A percentile compares a stretch with the other conserved stretches of the same genome.
phyloP scores from a whole-genome alignment of 2,888 invertebrate genomes.

The Eupeodes latifasciatus region DNA sequence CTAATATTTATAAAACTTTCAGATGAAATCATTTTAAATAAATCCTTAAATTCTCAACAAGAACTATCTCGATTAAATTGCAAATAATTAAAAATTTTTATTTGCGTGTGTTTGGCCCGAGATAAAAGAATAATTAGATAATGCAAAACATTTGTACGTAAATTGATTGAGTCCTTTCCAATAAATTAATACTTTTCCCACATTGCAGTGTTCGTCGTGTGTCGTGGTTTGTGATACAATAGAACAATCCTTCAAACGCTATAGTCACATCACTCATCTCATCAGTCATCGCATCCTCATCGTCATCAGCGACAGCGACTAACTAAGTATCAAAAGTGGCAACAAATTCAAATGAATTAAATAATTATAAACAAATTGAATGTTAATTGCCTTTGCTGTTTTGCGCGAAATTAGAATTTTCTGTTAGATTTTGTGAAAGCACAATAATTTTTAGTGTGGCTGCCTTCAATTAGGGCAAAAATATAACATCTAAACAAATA shows the following conservation, averaged over 20 bases:
- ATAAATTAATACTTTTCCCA: not conserved
- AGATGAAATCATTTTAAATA: too few species aligned
- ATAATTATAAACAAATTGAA: conserved; percentile 19
- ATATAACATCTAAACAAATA: not conserved
- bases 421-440: not conserved
- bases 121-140: too few species aligned
- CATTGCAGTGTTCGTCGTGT: not conserved
- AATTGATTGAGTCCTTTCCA: not conserved
- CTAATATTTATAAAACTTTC: too few species aligned
- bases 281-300: too few species aligned
- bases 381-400: conserved; percentile 17
- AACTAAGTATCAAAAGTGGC: not conserved
- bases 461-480: conserved; percentile 15
- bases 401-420: conserved; percentile 12
- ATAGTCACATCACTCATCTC: too few species aligned
- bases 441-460: conserved; percentile 9
- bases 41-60: too few species aligned
- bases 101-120: too few species aligned
- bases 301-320: too few species aligned
- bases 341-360: conserved; percentile 27
- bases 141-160: not conserved
- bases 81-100: too few species aligned
- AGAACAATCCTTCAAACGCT: too few species aligned
- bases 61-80: too few species aligned
- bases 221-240: too few species aligned